Evolutionary conservation across 1,140 invertebrate genomes (phyloP).

Genomic region (Teleopsis dalmanni): DNA sequence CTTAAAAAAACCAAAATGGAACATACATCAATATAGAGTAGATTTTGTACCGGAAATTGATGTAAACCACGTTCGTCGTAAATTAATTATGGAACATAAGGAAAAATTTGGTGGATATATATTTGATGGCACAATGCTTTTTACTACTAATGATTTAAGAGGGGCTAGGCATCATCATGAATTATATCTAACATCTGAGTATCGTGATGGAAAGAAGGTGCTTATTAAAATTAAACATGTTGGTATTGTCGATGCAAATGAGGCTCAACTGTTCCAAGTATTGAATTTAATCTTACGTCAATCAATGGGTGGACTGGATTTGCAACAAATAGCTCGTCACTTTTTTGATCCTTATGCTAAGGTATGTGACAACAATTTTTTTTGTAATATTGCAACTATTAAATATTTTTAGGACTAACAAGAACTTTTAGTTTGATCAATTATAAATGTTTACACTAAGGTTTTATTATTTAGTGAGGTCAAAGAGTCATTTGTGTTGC

Average conservation of each 20-base stretch:
- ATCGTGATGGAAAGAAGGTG: constrained; percentile 33
- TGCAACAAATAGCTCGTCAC: constrained; percentile 66
- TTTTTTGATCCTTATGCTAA: constrained; percentile 65
- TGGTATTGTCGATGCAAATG: constrained; percentile 23
- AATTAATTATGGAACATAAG: constrained; percentile 22
- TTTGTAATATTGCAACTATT: too few species aligned
- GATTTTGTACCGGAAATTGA: constrained; percentile 60
- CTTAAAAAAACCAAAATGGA: constrained; percentile 59
- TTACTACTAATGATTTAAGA: constrained; percentile 26
- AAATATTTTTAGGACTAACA: too few species aligned
- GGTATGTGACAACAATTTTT: too few species aligned
- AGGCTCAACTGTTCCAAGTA: constrained; percentile 31
- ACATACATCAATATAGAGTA: constrained; percentile 74
- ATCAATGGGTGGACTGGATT: constrained; percentile 53
- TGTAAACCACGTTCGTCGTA: constrained; percentile 23
- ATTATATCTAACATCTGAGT: constrained; percentile 27
- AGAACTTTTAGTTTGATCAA: too few species aligned
- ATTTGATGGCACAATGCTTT: constrained; percentile 50
- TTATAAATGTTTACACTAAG: too few species aligned
- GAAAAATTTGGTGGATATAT: constrained; percentile 41
- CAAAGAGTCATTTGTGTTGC: too few species aligned
- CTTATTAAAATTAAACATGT: constrained; percentile 28
- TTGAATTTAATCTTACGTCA: constrained; percentile 62
- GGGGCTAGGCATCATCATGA: constrained; percentile 17
- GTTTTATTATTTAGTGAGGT: too few species aligned